Evolutionary conservation across 2,888 invertebrate genomes (phyloP), one percentile per base, ranked within the genome.

Genomic region (Matsumyia berberina): DNA sequence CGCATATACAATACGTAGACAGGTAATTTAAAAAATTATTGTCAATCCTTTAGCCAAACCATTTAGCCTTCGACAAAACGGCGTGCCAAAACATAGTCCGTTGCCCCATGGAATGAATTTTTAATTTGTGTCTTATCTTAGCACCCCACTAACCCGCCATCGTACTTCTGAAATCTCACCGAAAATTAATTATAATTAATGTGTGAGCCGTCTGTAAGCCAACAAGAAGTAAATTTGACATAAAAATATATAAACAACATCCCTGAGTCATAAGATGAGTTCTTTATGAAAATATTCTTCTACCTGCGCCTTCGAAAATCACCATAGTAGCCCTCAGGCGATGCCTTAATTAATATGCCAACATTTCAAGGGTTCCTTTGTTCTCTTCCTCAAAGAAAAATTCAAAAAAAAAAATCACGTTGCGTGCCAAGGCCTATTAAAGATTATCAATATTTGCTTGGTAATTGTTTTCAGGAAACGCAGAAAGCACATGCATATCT

Each of bases 171-270:
- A 24, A 24, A 24, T 35, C 9, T 17, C 46, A 46, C 19, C n/a
- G n/a, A 17, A 29, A 62, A 62, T 44, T 62, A 62, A 62, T 62
- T 62, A 62, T 44, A 7, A 46, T 46, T 15, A 62, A 62, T 42
- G 44, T 62, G 60, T 15, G 60, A 44, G 60, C 44, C 60, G 15
- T 62, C 44, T 44, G 17, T 44, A 44, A 62, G 44, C 44, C 44
- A 62, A 44, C 44, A 44, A 62, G 60, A 37, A 24, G 39, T 58
- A 39, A 29, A 49, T 64, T 64, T 49, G 19, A 33, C 24, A 51
- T 19, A 7, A 46, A 33, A 66, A 37, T 42, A 42, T 42, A n/a
- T 5, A 12, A 3, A 24, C n/a, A 24, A 24, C 24, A 24, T 24
- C 1, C 24, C 24, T 4, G 4, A 24, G 4, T 4, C 24, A 24